Evolutionary conservation across 2,888 invertebrate species (phyloP), one percentile per base, ranked within the genome.

Genomic region (Nycteola revayana): DNA sequence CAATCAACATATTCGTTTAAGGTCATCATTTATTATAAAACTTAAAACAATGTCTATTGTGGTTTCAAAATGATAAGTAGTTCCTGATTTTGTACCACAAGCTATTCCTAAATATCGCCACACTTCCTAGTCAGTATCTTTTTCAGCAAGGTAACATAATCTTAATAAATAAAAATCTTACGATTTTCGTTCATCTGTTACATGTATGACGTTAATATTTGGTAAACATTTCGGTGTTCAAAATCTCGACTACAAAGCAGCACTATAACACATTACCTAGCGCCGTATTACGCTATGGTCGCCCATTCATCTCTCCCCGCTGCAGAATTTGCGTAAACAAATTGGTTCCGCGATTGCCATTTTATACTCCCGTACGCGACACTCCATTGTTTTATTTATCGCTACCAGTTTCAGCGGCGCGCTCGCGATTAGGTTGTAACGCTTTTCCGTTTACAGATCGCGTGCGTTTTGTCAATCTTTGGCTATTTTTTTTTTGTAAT

Each of bases 321-420:
- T 86, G 84, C 86, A 87, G 86, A 88, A 88, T 88, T 88, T 88
- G 88, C 88, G 88, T 88, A 88, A 88, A 88, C 88, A 88, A 88
- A 88, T 88, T 88, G 88, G 88, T 88, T 88, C 85, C 83, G 84
- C 86, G 86, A 88, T 88, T 88, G 87, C 88, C 87, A 88, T 88
- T 87, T 88, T 87, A 87, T 86, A 86, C 86, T 83, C 84, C 75
- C 78, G 77, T 75, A 71, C 74, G 78, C 83, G 84, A 79, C 77
- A 79, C 80, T 82, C 82, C 80, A 86, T 87, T 88, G 87, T 87
- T 88, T 88, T 87, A 87, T 88, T 88, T 88, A 88, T 87, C 77
- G 85, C 72, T 67, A 68, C 78, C 81, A 79, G 87, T 87, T 86
- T 83, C 84, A 80, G 81, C 78, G 73, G 75, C 77, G 80, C 74